Conservation (phyloP, 2,888 invertebrate genomes). For the Drosophila multiciliata region DNA sequence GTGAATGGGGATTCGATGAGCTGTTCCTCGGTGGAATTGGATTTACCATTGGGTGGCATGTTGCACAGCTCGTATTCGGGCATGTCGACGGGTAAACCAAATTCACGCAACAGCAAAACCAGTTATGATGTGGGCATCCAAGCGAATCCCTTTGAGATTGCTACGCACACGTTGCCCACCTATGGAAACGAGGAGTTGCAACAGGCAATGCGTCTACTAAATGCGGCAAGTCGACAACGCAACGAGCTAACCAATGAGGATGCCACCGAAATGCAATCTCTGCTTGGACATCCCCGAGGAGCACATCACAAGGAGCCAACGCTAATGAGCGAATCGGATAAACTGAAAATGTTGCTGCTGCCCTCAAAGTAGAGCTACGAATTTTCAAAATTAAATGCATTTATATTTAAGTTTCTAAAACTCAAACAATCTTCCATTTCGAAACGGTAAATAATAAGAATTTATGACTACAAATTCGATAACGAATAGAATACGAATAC, state of each 20-base stretch:
- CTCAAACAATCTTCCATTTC: conserved; percentile 19
- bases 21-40: conserved; percentile 85
- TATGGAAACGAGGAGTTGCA: conserved; percentile 80
- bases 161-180: conserved; percentile 83
- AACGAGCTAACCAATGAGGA: conserved; percentile 61
- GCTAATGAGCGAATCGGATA: conserved; percentile 85
- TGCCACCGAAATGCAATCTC: conserved; percentile 81
- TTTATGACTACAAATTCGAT: conserved; percentile 9
- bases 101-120: conserved; percentile 86
- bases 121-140: conserved; percentile 87
- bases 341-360: conserved; percentile 84
- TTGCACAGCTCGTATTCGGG: conserved; percentile 85
- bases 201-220: conserved; percentile 78
- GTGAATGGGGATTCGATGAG: conserved; percentile 76
- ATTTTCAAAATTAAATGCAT: conserved; percentile 54
- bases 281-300: conserved; percentile 58
- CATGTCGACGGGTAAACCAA: conserved; percentile 85
- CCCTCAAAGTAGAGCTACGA: conserved; percentile 81
- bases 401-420: conserved; percentile 67
- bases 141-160: conserved; percentile 86
- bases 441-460: conserved; percentile 18
- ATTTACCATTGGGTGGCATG: conserved; percentile 80
- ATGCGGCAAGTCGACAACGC: conserved; percentile 77
- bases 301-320: conserved; percentile 70
- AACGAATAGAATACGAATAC: conserved; percentile 55